Conservation (phyloP, 2,797 vertebrate genomes). For the Clarias fuscus region DNA sequence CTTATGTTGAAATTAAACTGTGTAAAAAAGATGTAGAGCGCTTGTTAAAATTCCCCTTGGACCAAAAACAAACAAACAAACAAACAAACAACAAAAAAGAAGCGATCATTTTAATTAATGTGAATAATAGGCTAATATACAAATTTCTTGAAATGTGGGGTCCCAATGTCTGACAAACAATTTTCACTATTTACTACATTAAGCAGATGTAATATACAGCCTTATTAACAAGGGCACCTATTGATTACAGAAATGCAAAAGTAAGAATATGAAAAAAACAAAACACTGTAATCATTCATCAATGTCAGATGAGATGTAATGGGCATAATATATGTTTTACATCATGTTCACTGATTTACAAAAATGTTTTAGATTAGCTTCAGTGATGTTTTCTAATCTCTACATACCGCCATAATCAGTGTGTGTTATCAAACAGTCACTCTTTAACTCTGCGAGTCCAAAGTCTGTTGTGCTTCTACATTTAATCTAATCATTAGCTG, state of each 20-base stretch:
- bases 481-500: slow-evolving; percentile 72
- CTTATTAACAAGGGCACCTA: slow-evolving; percentile 68
- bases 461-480: slow-evolving; percentile 88
- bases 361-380: slow-evolving; percentile 9
- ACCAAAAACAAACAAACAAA: slow-evolving; percentile 64
- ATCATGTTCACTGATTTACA: slow-evolving; percentile 21
- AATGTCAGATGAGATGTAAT: slow-evolving; percentile 37
- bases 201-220: slow-evolving; percentile 82
- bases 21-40: slow-evolving; percentile 44
- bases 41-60: slow-evolving; percentile 56
- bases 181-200: slow-evolving; percentile 82
- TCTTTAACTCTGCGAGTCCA: slow-evolving; percentile 80
- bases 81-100: slow-evolving; percentile 59
- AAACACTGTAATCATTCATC: slow-evolving; percentile 58
- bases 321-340: slow-evolving; percentile 38
- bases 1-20: slow-evolving; percentile 64
- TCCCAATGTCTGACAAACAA: slow-evolving; percentile 77
- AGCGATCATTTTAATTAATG: slow-evolving; percentile 60
- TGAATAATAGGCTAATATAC: slow-evolving; percentile 79
- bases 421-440: slow-evolving; percentile 76
- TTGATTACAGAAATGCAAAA: slow-evolving; percentile 59
- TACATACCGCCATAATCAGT: slow-evolving; percentile 80
- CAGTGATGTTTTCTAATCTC: slow-evolving; percentile 6
- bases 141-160: slow-evolving; percentile 76
- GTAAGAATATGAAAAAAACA: slow-evolving; percentile 58